Conservation (phyloP, 2,113 vertebrate genomes). For the Cromileptes altivelis region DNA sequence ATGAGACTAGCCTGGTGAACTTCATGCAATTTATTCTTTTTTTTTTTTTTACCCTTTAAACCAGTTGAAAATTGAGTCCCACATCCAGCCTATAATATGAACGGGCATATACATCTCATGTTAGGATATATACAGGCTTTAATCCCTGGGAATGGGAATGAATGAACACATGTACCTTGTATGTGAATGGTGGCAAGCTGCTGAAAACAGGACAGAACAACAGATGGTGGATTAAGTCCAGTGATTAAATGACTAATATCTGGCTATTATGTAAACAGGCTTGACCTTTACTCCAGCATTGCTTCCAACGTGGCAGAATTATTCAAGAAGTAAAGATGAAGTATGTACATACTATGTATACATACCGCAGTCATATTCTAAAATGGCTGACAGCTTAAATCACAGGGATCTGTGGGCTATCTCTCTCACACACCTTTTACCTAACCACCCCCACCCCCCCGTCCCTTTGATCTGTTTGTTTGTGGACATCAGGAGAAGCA, state of each 20-base stretch:
- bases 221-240: constrained; percentile 73
- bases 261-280: constrained; percentile 65
- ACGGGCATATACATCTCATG: not conserved
- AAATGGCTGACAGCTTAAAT: constrained; percentile 23
- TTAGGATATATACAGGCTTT: constrained; percentile 23
- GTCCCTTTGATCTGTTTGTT: constrained; percentile 19
- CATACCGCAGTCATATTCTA: not conserved
- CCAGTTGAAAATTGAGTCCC: not conserved
- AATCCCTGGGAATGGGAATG: constrained; percentile 50
- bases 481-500: constrained; percentile 36
- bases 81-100: not conserved
- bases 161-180: constrained; percentile 56
- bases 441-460: not conserved
- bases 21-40: not conserved
- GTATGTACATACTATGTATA: not conserved
- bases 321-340: constrained; percentile 11
- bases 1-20: not conserved
- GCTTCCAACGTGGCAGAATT: constrained; percentile 13
- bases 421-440: not conserved
- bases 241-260: constrained; percentile 74
- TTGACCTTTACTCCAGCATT: constrained; percentile 42
- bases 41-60: not conserved
- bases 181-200: constrained; percentile 48
- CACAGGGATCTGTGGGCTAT: not conserved
- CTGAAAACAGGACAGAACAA: constrained; percentile 53